phyloP scores from a whole-genome alignment of 1,140 invertebrate genomes.

The Drosophila santomea region DNA sequence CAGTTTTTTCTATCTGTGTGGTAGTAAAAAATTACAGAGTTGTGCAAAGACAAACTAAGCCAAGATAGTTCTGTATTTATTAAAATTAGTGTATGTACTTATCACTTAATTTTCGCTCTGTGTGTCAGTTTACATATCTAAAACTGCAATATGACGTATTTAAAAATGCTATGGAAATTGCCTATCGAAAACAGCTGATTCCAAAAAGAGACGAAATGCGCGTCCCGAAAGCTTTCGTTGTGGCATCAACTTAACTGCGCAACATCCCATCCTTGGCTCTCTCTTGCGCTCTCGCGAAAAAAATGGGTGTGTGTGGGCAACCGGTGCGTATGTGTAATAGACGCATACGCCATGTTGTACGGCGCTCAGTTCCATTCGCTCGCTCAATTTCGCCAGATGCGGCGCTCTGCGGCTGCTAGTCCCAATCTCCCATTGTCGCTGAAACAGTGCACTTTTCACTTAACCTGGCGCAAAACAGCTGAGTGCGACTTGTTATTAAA shows the following conservation, averaged over 20 bases:
- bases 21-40: too few relatives aligned
- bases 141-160: constrained; percentile 2
- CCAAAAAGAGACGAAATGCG: constrained; percentile 14
- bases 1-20: too few relatives aligned
- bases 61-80: too few relatives aligned
- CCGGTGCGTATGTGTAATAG: constrained; percentile 45
- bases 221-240: background rate
- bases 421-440: constrained; percentile 40
- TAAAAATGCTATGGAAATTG: background rate
- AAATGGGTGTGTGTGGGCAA: constrained; percentile 15
- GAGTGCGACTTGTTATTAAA: constrained; percentile 25
- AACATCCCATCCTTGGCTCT: constrained; percentile 19
- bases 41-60: too few relatives aligned
- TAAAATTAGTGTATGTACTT: too few relatives aligned
- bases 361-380: constrained; percentile 67
- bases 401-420: constrained; percentile 40
- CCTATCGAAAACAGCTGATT: constrained; percentile 35
- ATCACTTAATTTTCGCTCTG: background rate
- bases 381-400: constrained; percentile 53
- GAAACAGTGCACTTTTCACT: constrained; percentile 32
- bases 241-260: constrained; percentile 32
- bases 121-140: background rate
- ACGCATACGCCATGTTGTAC: constrained; percentile 68
- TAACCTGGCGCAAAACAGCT: constrained; percentile 33
- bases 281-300: background rate